Evolutionary conservation across 2,888 invertebrate species (phyloP), one percentile per base, ranked within the genome.

Genomic region (Drosophila suboccidentalis): DNA sequence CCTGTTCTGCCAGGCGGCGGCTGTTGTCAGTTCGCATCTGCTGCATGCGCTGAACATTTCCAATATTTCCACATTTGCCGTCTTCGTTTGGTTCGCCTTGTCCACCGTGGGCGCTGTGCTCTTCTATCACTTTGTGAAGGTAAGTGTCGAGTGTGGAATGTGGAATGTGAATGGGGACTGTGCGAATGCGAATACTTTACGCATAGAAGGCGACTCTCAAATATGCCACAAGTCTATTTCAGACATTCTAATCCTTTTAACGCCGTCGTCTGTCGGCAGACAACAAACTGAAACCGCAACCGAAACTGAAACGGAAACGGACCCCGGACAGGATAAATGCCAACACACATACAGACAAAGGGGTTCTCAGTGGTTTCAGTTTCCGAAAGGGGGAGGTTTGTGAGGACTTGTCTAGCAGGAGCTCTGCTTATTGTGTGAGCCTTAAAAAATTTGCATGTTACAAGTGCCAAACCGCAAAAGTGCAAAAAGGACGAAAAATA

Each of bases 81-180:
- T 97, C 17, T 97, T 97, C 92, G 94, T 96, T 36, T 95, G 96
- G 94, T 96, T 97, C 91, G 94, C 95, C 54, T 94, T 96, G 87
- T 95, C 96, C 54, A 95, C 95, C 68, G 94, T 96, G 71, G 96
- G 96, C 29, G 95, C 95, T 3, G 95, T 97, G 10, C 94, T 97
- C 92, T 97, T 97, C 93, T 97, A 97, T 93, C 97, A 97, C 90
- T 97, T 96, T 90, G 94, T 97, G 53, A 96, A 96, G 96, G 97
- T 96, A 15, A 29, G 1, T 15, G n/a, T 26, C 36, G 26, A 26
- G 51, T 32, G 29, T 8, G 50, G 43, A 43, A 38, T 50, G 15
- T 9, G 47, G 6, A 15, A 9, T n/a, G 19, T 1, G 47, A 44
- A 19, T 19, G 29, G 26, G 5, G 26, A 26, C 0, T 26, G 34